Evolutionary conservation across 2,113 vertebrate species (phyloP).

Genomic region (Pseudopipra pipra): DNA sequence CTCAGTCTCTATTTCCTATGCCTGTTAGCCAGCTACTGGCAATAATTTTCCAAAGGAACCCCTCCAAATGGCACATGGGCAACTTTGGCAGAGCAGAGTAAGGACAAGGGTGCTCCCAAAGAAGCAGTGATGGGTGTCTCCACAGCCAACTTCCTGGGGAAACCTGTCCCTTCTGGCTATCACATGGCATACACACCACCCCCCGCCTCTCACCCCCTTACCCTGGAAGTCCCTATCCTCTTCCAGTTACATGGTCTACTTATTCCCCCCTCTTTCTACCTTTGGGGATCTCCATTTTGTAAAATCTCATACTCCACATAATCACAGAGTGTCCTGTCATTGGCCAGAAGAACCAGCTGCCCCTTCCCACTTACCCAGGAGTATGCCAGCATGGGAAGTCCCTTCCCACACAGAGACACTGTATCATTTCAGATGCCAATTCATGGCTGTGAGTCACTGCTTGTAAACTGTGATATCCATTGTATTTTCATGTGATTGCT

Average conservation of each 20-base stretch:
- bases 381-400: not conserved
- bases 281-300: not conserved
- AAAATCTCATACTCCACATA: accelerated
- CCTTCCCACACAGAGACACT: not conserved
- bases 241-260: not conserved
- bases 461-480: not conserved
- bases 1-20: not conserved
- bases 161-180: not conserved
- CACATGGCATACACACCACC: not conserved
- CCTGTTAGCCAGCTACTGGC: not conserved
- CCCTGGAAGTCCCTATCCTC: not conserved
- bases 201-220: too few species aligned
- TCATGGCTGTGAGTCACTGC: not conserved
- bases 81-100: not conserved
- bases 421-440: not conserved
- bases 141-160: not conserved
- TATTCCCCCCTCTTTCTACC: not conserved
- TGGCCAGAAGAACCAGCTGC: not conserved
- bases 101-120: too few species aligned
- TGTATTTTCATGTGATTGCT: not conserved
- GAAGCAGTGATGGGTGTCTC: accelerated
- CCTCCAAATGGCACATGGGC: accelerated
- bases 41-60: not conserved
- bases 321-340: not conserved
- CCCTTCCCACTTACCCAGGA: not conserved